Base-by-base conservation (phyloP, 1,140 invertebrate species). In the Drosophila micromelanica region DNA sequence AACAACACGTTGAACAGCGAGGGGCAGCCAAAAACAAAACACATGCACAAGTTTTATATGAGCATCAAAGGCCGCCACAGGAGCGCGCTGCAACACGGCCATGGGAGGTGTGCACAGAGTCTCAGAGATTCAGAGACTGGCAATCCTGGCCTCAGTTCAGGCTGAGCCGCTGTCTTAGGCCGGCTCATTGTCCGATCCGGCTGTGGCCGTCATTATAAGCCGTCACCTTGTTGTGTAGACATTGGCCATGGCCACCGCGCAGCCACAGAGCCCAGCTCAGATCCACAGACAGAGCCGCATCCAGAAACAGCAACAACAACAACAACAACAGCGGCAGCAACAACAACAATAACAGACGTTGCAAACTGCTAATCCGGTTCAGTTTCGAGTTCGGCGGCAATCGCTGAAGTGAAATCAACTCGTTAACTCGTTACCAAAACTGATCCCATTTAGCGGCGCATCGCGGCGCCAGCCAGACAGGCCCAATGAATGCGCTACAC, bases 351-450 rank as follows among this genome's bases (percentile, higher is more conserved):
- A 54, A 45, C 48, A 45, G 38, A 52, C 57, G 46, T 7, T 54
- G 45, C 73, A 69, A 68, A 89, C 84, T 77, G 84, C 79, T 89
- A 90, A 89, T 89, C 84, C 84, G 84, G 84, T 87, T 87, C 78
- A 35, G 48, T 54, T 72, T 65, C 54, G 69, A 42, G 64, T 52
- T 60, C 74, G 73, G 76, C 78, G 75, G 89, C 90, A 91, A 91
- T 91, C 89, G 78, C 73, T 84, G 82, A 78, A 90, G 84, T 80
- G 89, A 90, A 90, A 90, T 91, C 89, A 91, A 91, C 89, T 91
- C 89, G 89, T 91, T 91, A 91, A 91, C 89, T 90, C 82, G 87
- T 90, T 90, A 90, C 87, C 87, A 89, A 89, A 89, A 89, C 84
- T 89, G 84, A 89, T 89, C 80, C 85, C 85, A 87, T 89, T 87